Base-by-base conservation (phyloP, 2,888 invertebrate genomes). In the Megaustenia siamemsis region DNA sequence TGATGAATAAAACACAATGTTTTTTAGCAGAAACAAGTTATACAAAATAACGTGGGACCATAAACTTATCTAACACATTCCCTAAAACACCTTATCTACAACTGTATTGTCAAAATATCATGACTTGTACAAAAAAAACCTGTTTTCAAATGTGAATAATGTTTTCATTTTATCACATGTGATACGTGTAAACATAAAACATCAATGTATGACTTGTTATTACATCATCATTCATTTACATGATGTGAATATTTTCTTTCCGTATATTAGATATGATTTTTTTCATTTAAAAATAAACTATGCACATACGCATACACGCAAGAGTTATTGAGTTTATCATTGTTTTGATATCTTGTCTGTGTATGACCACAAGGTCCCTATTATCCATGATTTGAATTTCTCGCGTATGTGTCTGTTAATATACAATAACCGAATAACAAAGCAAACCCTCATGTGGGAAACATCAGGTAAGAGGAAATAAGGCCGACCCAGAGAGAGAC, bases 201-300 rank as follows among this genome's bases (percentile, higher is more conserved):
- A 69, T 4, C 21, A 4, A 40, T 21, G 18, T 6, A 69, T 0
- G n/a, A n/a, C 12, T 10, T 71, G 71, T 76, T 56, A 76, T 53
- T 21, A 56, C 53, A 2, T 76, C 4, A 53, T 76, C 24, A 21
- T 35, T 35, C n/a, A 40, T 24, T 8, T 4, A 35, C n/a, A 53
- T 53, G 35, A 38, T 76, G 76, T 77, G 77, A 45, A 56, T 78
- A 71, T 78, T 82, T 77, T 85, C 69, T 69, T 63, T 84, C 76
- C 60, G 69, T 76, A 73, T 82, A 73, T 76, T 85, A 73, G 60
- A 71, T 78, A 83, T 85, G 80, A 81, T 63, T 81, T 77, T 68
- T 84, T 88, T 83, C 75, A 77, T 82, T 86, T 86, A 83, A 86
- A 82, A 88, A 86, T 86, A 86, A 88, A 88, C 88, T 88, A 88